Evolutionary conservation across 2,888 invertebrate genomes (phyloP).

Genomic region (Apomyelois bistriatella): DNA sequence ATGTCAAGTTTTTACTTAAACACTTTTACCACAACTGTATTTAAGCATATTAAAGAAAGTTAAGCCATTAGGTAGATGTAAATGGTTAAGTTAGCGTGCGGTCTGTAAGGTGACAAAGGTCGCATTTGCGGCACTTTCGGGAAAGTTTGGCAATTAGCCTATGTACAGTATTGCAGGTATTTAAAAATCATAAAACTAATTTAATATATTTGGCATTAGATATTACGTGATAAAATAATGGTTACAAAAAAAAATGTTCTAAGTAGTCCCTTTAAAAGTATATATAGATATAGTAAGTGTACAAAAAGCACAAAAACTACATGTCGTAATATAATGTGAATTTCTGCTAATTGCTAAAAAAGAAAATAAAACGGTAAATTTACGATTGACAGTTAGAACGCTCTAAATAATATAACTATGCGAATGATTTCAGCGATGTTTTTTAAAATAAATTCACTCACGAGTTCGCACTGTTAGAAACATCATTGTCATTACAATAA

Average conservation of each 20-base stretch:
- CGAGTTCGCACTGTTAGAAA: conserved; percentile 15
- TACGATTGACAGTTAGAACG: conserved; percentile 3
- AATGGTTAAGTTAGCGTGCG: conserved; percentile 18
- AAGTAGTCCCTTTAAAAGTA: too few species aligned
- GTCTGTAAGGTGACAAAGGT: conserved; percentile 25
- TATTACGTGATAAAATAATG: too few species aligned
- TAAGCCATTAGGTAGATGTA: conserved; percentile 12
- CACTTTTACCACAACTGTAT: background rate
- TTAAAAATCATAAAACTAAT: too few species aligned
- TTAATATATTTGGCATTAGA: too few species aligned
- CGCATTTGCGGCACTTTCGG: conserved; percentile 18
- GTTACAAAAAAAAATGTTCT: too few species aligned
- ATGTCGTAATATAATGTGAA: background rate
- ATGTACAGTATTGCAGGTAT: conserved; percentile 1
- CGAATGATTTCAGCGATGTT: background rate
- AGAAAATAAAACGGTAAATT: conserved; percentile 8
- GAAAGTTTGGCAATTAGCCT: conserved; percentile 25
- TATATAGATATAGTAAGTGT: too few species aligned
- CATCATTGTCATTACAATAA: conserved; percentile 19
- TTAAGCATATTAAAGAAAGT: conserved; percentile 20
- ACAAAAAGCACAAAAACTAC: background rate
- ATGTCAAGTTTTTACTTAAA: background rate
- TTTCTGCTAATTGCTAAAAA: conserved; percentile 5
- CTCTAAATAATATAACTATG: conserved; percentile 4
- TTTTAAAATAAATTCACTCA: conserved; percentile 22